These are phyloP conservation scores for Nomada fabriciana DNA, from an alignment of 2,888 invertebrate species.

Conservation along the genomic window DNA sequence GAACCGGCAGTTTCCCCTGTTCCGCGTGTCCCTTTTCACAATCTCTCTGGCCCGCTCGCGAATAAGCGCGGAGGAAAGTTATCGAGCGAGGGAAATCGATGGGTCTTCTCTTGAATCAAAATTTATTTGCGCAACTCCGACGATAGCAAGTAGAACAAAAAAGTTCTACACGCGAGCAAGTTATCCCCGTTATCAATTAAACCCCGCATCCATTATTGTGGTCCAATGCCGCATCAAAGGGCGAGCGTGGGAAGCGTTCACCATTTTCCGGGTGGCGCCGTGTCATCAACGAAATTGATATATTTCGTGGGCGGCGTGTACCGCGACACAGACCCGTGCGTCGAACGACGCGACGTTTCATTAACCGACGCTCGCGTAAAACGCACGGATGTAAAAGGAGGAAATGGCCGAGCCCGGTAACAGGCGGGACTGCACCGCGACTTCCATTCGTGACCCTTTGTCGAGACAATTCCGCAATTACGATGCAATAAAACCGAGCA, in stretches of 20 bases:
- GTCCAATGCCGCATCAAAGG: slow-evolving; percentile 20
- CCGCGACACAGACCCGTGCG: slow-evolving; percentile 5
- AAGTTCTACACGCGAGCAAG: not conserved
- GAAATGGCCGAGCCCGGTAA: not conserved
- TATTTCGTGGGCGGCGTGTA: slow-evolving; percentile 29
- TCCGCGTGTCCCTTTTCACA: slow-evolving; percentile 3
- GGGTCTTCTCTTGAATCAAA: not conserved
- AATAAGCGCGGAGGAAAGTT: slow-evolving; percentile 9
- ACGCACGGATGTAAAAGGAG: slow-evolving; percentile 22
- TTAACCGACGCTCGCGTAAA: slow-evolving; percentile 31
- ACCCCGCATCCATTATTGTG: slow-evolving; percentile 3
- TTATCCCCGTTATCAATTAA: slow-evolving; percentile 23
- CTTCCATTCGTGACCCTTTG: slow-evolving; percentile 21
- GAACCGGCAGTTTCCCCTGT: not conserved
- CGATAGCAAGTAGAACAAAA: too few relatives aligned
- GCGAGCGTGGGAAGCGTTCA: not conserved
- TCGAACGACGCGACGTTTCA: slow-evolving; percentile 35
- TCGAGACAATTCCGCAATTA: slow-evolving; percentile 57
- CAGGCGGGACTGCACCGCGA: slow-evolving; percentile 21
- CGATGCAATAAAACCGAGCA: slow-evolving; percentile 56
- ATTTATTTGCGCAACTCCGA: not conserved
- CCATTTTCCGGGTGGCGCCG: not conserved
- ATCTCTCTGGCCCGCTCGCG: slow-evolving; percentile 5
- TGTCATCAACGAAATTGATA: slow-evolving; percentile 46
- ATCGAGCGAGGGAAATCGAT: not conserved